Base-by-base conservation (phyloP, 2,797 vertebrate genomes). In the Moxostoma hubbsi region DNA sequence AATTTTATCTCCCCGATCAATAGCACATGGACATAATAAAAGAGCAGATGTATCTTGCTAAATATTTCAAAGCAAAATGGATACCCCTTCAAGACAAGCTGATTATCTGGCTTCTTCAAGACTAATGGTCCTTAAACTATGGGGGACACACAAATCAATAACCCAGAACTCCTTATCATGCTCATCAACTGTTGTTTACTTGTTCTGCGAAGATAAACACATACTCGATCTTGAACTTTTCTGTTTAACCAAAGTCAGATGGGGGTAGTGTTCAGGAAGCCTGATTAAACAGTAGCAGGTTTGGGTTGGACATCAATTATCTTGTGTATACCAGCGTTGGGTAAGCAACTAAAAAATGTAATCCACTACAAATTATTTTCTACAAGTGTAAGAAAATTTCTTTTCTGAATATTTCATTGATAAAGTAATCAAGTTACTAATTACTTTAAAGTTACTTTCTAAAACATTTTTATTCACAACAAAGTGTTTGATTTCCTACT, bases 31-130 rank as follows among this genome's bases (percentile, higher is more conserved):
- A 61, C 58, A 61, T 61, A 12, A 12, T 6, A 43, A 62, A 13
- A 11, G 45, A 50, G 13, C 45, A 58, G 16, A 67, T 57, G 12
- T 3, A 49, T 57, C 43, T 66, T 45, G 54, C 62, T 10, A 63
- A 74, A 74, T 45, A 63, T 75, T 64, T 54, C 13, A 7, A 75
- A 15, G 16, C 6, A 8, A n/a, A 65, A 57, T 61, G 12, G 61
- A 36, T 67, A 36, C 53, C 45, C 13, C 45, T 58, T 76, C 63
- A 57, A 58, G 49, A 50, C 5, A 66, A 58, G 16, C 9, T 49
- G 45, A 76, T 76, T 58, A 58, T 64, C 13, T n/a, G 16, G 4
- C 49, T 43, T 76, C 46, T 67, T 67, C 13, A 36, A 76, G 46
- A 58, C 16, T 58, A 76, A 67, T 76, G 18, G 36, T 58, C 54